Conservation (phyloP, 2,113 vertebrate genomes). For the Brienomyrus brachyistius region DNA sequence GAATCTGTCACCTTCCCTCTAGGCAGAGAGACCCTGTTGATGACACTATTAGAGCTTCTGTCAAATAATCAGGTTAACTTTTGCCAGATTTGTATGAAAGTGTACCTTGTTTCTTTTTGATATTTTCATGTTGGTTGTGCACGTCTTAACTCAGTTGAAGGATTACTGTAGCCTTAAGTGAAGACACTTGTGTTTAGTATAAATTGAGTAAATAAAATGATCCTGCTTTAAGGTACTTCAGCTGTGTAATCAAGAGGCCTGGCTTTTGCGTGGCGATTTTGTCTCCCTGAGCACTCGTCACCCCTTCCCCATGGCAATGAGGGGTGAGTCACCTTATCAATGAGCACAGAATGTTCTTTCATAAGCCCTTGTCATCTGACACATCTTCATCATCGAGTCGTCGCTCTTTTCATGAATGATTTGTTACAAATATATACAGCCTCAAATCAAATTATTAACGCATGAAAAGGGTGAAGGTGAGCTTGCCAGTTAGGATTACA, state of each 20-base stretch:
- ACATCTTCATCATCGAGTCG: neutral
- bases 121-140: neutral
- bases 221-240: neutral
- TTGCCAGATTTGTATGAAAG: neutral
- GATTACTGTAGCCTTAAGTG: neutral
- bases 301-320: neutral
- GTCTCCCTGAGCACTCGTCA: neutral
- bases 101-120: neutral
- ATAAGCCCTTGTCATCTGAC: neutral
- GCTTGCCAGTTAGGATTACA: neutral
- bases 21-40: neutral
- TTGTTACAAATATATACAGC: neutral
- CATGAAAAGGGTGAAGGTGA: neutral
- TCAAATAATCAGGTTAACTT: neutral
- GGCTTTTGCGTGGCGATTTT: neutral
- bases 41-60: neutral
- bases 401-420: neutral
- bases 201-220: neutral
- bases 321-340: neutral
- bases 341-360: slow-evolving; percentile 1
- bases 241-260: neutral
- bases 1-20: neutral
- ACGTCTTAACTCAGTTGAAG: neutral
- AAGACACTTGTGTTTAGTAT: neutral
- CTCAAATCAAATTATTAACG: neutral